phyloP scores from a whole-genome alignment of 2,113 vertebrate genomes.

The Nipponia nippon region DNA sequence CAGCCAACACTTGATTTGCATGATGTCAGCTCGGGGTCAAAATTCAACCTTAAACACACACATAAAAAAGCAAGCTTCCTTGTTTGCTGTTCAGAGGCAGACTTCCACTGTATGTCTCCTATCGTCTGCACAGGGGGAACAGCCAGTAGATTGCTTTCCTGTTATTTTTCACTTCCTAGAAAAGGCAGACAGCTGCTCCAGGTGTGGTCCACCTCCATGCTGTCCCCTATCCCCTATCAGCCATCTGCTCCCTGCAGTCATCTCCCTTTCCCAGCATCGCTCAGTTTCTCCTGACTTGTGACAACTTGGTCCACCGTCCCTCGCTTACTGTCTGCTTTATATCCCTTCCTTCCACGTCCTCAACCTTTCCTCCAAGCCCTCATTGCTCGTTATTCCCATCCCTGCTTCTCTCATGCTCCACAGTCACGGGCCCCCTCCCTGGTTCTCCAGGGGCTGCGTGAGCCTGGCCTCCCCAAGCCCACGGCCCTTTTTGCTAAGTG shows the following conservation, averaged over 20 bases:
- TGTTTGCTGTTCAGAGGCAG: constrained; percentile 43
- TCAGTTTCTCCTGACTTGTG: background rate
- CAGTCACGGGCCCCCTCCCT: background rate
- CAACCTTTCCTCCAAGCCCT: background rate
- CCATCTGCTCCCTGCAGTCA: constrained; percentile 20
- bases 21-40: constrained; percentile 29
- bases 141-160: constrained; percentile 14
- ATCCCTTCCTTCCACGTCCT: background rate
- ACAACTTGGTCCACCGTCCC: background rate
- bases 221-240: background rate
- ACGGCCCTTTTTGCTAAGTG: background rate
- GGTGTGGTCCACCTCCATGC: constrained; percentile 11
- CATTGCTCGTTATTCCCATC: background rate
- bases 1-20: constrained; percentile 16
- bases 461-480: background rate
- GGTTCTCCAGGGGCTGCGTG: background rate
- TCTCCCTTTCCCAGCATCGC: background rate
- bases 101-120: constrained; percentile 33
- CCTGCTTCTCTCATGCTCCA: background rate
- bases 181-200: constrained; percentile 37
- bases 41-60: constrained; percentile 48
- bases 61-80: constrained; percentile 52
- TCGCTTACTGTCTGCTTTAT: background rate
- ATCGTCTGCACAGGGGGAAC: background rate
- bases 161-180: background rate